These are phyloP conservation scores for Philonicus albiceps DNA, from an alignment of 2,888 invertebrate genomes.

Conservation along the genomic window DNA sequence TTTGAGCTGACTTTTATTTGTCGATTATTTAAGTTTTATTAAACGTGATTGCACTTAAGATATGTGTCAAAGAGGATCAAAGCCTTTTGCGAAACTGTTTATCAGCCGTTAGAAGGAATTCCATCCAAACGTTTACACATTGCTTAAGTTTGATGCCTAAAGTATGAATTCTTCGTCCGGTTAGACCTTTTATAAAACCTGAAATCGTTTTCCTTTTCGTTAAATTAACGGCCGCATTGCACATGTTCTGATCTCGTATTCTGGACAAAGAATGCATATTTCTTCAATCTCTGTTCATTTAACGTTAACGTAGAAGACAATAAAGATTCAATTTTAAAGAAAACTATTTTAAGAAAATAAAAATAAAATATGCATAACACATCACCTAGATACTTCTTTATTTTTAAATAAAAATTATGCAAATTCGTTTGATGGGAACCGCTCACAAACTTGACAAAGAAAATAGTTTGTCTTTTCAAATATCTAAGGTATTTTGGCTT, in stretches of 20 bases:
- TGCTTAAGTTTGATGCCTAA: not conserved
- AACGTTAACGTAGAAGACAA: not conserved
- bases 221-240: not conserved
- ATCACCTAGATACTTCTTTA: too few relatives aligned
- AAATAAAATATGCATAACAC: too few relatives aligned
- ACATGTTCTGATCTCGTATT: not conserved
- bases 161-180: not conserved
- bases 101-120: not conserved
- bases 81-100: constrained; percentile 17
- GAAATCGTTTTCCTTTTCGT: not conserved
- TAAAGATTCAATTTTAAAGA: not conserved
- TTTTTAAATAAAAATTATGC: too few relatives aligned
- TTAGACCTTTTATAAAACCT: not conserved
- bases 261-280: not conserved
- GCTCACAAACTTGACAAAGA: too few relatives aligned
- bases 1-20: constrained; percentile 33
- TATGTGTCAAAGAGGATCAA: constrained; percentile 33
- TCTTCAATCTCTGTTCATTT: not conserved
- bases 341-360: too few relatives aligned
- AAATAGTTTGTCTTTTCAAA: too few relatives aligned
- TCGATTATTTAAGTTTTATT: constrained; percentile 37
- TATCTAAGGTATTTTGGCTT: too few relatives aligned
- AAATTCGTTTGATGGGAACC: too few relatives aligned
- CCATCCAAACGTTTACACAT: not conserved
- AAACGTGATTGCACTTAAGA: constrained; percentile 35